phyloP scores from a whole-genome alignment of 2,888 invertebrate genomes.

The Epicampocera succincta region DNA sequence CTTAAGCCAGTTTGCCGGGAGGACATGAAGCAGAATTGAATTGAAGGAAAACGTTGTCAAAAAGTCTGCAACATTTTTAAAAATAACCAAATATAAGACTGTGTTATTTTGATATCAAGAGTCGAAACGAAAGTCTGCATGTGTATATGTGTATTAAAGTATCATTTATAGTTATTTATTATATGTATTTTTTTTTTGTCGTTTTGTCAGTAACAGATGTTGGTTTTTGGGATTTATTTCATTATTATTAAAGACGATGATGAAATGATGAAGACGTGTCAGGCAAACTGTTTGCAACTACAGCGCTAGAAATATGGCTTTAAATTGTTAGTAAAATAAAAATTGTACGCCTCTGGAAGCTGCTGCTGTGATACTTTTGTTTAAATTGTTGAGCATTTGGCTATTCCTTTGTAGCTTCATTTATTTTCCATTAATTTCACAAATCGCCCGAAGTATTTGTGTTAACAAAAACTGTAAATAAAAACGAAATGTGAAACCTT shows the following conservation, averaged over 20 bases:
- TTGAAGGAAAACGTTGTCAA: background rate
- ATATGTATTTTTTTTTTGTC: background rate
- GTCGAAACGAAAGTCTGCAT: background rate
- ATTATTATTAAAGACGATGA: background rate
- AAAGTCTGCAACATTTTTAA: background rate
- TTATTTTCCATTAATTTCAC: background rate
- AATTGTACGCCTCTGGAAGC: too few relatives aligned
- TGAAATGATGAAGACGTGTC: too few relatives aligned
- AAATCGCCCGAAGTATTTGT: background rate
- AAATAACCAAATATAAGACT: background rate
- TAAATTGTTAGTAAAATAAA: too few relatives aligned
- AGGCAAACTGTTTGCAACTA: too few relatives aligned
- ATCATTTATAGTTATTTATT: background rate
- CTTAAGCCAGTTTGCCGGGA: too few relatives aligned
- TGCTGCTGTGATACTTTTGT: too few relatives aligned
- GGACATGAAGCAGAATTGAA: too few relatives aligned
- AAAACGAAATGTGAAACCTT: background rate
- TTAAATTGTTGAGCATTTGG: background rate
- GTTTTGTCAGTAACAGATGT: slow-evolving; percentile 38
- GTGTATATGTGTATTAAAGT: slow-evolving; percentile 4
- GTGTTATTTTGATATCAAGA: slow-evolving; percentile 9
- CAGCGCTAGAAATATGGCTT: too few relatives aligned
- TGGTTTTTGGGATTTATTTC: slow-evolving; percentile 4
- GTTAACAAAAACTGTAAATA: background rate
- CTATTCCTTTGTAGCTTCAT: background rate